phyloP scores from a whole-genome alignment of 2,113 vertebrate species.

The rabbit (Oryctolagus cuniculus) region mOryCun1.1 NC_091432.1:16524501-16525000 shows the following conservation, averaged over 20 bases:
- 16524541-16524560: too few species aligned
- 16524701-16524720: background rate
- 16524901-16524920: background rate
- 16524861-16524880: background rate
- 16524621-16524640: background rate
- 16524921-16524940: background rate
- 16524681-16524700: background rate
- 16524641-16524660: background rate
- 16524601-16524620: too few species aligned
- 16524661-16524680: background rate
- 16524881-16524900: background rate
- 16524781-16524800: too few species aligned
- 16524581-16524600: too few species aligned
- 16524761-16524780: too few species aligned
- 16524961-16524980: background rate
- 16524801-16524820: too few species aligned
- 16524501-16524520: too few species aligned
- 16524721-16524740: too few species aligned
- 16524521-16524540: too few species aligned
- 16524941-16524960: background rate
- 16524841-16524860: background rate
- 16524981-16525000: background rate
- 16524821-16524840: background rate
- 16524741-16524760: too few species aligned
- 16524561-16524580: too few species aligned